phyloP scores from a whole-genome alignment of 2,113 vertebrate genomes.

The Sphaerodactylus townsendi region DNA sequence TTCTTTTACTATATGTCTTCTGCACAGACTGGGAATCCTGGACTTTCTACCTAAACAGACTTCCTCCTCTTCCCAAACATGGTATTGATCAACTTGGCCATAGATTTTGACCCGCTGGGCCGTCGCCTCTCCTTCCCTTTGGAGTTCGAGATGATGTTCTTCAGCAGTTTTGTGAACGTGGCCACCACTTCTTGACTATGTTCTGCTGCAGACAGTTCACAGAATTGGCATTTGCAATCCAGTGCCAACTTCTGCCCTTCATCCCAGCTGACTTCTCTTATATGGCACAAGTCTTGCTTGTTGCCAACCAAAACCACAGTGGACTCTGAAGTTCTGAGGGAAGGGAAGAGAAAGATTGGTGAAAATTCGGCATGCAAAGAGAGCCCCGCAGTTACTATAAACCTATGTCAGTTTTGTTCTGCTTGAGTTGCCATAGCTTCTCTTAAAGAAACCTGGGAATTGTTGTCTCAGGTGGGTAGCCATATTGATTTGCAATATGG shows the following conservation, averaged over 20 bases:
- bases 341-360: neutral
- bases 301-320: slow-evolving; percentile 86
- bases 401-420: too few relatives aligned
- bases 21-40: neutral
- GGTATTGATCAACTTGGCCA: slow-evolving; percentile 89
- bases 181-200: slow-evolving; percentile 83
- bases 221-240: slow-evolving; percentile 83
- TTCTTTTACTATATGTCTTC: neutral
- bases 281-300: slow-evolving; percentile 88
- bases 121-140: slow-evolving; percentile 83
- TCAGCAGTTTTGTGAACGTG: slow-evolving; percentile 83
- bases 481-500: too few relatives aligned
- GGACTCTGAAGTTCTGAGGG: slow-evolving; percentile 74
- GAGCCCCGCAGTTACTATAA: neutral
- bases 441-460: neutral
- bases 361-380: neutral
- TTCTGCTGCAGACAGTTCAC: slow-evolving; percentile 88
- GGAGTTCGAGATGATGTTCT: slow-evolving; percentile 64
- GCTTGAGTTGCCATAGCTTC: neutral
- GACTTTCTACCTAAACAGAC: slow-evolving; percentile 76
- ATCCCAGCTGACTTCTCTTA: slow-evolving; percentile 81
- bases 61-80: slow-evolving; percentile 89
- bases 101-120: slow-evolving; percentile 85
- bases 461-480: neutral
- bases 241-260: slow-evolving; percentile 83